Base-by-base conservation (phyloP, 2,797 vertebrate species). In the Phoebastria nigripes region DNA sequence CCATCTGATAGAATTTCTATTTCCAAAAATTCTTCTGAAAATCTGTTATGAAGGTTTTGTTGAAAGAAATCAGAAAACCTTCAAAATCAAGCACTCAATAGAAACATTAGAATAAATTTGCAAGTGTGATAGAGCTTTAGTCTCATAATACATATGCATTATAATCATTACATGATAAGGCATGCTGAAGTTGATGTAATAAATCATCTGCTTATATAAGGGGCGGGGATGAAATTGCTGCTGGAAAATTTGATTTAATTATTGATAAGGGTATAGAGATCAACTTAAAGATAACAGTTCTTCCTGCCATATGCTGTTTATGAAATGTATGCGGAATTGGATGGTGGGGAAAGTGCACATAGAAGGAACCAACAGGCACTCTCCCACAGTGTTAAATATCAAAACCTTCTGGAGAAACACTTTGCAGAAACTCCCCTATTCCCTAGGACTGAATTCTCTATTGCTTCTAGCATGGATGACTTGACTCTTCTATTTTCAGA, bases 161-260 rank as follows among this genome's bases (percentile, higher is more conserved):
- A 56, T 46, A 74, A 87, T 85, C 6, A 42, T 71, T 92, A 44
- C 58, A 67, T 80, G 77, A 39, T 73, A 65, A 59, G 54, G 41
- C 51, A 18, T 33, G 65, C 54, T 92, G 52, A 77, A 87, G 67
- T n/a, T 69, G 79, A 61, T 87, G 54, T 71, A 93, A 91, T 72
- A 83, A 82, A 72, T 71, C 21, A 71, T 67, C 28, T 87, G 72
- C 62, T 88, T 81, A 47, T 78, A 17, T 86, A 86, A 90, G 35
- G 49, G 49, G 42, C 15, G n/a, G 47, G 65, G 46, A 71, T 95
- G 37, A 85, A 96, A 82, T 69, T 1, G 15, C 65, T 92, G 26
- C 49, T 94, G 65, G 56, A 89, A 88, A 86, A 35, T 35, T 76
- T 65, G 15, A 46, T 82, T 74, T 91, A 69, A 91, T 95, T 94